Conservation (phyloP, 2,888 invertebrate species). For the Amblyjoppa proteus region DNA sequence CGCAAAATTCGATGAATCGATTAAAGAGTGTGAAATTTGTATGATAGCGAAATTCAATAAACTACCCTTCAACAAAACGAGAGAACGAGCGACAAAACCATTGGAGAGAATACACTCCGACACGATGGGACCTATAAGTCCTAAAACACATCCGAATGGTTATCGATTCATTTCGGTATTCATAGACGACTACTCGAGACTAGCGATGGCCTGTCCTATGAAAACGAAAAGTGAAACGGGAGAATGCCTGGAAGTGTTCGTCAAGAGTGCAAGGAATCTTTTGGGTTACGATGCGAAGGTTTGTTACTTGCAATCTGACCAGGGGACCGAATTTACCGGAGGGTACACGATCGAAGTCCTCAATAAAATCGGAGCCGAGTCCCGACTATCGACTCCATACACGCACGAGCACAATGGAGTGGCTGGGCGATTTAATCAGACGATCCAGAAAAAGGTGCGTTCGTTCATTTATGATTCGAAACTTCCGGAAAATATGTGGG, state of each 20-base stretch:
- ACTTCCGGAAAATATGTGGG: conserved; percentile 70
- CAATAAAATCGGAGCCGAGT: conserved; percentile 42
- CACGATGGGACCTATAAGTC: conserved; percentile 45
- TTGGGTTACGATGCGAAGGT: conserved; percentile 65
- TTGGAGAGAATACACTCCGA: conserved; percentile 41
- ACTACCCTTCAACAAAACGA: conserved; percentile 41
- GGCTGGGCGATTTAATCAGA: conserved; percentile 66
- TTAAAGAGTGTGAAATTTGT: conserved; percentile 45
- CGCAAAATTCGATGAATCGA: conserved; percentile 29
- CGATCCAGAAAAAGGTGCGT: conserved; percentile 63
- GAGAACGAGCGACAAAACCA: conserved; percentile 40
- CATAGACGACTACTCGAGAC: conserved; percentile 63
- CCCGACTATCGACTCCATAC: conserved; percentile 39
- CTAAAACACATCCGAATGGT: conserved; percentile 50
- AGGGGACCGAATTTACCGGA: conserved; percentile 66
- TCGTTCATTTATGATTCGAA: conserved; percentile 63
- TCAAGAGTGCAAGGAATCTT: conserved; percentile 68
- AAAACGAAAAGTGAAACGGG: conserved; percentile 67
- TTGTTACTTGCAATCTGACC: conserved; percentile 62
- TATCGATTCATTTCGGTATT: conserved; percentile 56
- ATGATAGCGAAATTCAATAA: conserved; percentile 46
- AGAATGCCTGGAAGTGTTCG: conserved; percentile 68
- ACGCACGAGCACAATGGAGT: conserved; percentile 65
- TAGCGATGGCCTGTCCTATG: conserved; percentile 62
- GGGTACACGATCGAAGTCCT: conserved; percentile 50